Evolutionary conservation across 2,113 vertebrate genomes (phyloP).

Genomic region (Emydocephalus ijimae): DNA sequence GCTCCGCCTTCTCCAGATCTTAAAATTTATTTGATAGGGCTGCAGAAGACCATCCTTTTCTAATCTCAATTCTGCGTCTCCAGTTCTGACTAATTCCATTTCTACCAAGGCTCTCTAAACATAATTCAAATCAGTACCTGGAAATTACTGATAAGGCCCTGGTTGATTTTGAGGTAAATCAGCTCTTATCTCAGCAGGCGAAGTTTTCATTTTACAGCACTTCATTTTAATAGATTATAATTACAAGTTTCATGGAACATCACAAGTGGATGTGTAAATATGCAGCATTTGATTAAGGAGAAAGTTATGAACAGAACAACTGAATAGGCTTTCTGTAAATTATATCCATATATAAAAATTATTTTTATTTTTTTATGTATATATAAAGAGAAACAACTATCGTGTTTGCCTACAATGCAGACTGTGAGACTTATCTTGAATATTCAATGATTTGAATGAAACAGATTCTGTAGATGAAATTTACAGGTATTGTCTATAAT

Average conservation of each 20-base stretch:
- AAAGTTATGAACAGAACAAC: conserved; percentile 25
- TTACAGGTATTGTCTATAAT: background rate
- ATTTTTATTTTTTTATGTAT: background rate
- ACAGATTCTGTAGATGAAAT: background rate
- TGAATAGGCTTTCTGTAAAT: background rate
- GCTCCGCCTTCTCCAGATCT: too few relatives aligned
- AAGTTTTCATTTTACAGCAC: conserved; percentile 28
- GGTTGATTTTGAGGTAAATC: background rate
- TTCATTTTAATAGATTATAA: conserved; percentile 36
- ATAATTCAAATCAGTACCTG: conserved; percentile 14
- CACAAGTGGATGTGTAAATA: conserved; percentile 15
- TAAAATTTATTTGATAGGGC: background rate
- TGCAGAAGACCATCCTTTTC: background rate
- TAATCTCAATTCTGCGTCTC: background rate
- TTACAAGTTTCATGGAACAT: conserved; percentile 8
- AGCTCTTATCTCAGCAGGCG: background rate
- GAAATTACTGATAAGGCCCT: background rate
- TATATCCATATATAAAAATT: background rate
- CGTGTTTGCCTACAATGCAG: background rate
- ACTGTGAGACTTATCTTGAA: background rate
- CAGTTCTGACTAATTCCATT: background rate
- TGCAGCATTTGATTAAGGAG: background rate
- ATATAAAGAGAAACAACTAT: background rate
- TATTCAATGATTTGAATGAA: background rate
- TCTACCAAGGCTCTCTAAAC: background rate